Evolutionary conservation across 1,140 invertebrate genomes (phyloP), one percentile per base, ranked within the genome.

Genomic region (Scylla paramamosain): DNA sequence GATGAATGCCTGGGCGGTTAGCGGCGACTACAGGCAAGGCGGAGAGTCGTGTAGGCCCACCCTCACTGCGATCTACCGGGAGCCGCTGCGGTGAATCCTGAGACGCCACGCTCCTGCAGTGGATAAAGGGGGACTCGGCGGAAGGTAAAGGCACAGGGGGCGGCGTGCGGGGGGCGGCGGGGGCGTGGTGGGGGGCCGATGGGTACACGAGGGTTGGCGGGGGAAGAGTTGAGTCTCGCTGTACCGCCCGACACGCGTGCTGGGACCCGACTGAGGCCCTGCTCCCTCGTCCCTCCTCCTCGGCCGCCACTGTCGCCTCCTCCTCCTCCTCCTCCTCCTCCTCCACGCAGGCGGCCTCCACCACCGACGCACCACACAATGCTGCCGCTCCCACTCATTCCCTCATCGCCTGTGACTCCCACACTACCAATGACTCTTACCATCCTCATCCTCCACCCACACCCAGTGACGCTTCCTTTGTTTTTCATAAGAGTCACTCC

Each of bases 281-380:
- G 29, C 4, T 7, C 28, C 48, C n/a, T 20, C 16, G 52, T 59
- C 52, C 52, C 52, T 59, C 52, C 52, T 59, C 52, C 52, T 59
- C 52, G 52, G 52, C 52, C 52, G 52, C 52, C 52, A 12, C 52
- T 59, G 52, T 59, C 25, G 4, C 89, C 52, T 32, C 31, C 46
- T 28, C 89, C 59, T 45, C 32, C 87, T 89, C 87, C 87, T 89
- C 87, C 45, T 45, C 87, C 87, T 59, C 89, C 89, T 59, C 46
- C 89, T 59, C 46, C n/a, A 91, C 89, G 89, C 89, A 91, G 89
- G 89, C 89, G 89, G 89, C 46, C 89, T 32, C 48, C 89, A 28
- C 46, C n/a, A 91, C 48, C 89, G 28, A 52, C 89, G 48, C 89
- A 32, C 46, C 89, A 67, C 48, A 91, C 48, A 52, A 91, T 59